Percentiles rank a stretch among this genome's conserved stretches.
These are phyloP conservation scores for Pterocles orientalis DNA, from an alignment of 2,113 vertebrate genomes.

Conservation along the genomic window DNA sequence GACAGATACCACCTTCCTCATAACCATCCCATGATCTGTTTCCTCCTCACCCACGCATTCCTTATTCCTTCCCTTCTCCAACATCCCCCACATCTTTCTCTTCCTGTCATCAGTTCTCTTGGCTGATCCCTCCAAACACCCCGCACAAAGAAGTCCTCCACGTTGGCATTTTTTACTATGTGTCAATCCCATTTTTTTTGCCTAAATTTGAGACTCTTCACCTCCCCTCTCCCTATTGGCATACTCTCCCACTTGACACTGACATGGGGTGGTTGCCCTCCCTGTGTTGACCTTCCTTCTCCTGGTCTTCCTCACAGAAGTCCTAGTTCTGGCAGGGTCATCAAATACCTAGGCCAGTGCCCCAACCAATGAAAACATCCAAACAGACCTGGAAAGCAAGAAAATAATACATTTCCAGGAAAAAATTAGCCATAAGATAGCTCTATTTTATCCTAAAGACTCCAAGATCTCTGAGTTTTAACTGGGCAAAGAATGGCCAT, in stretches of 20 bases:
- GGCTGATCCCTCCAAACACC: background rate
- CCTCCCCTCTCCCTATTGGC: background rate
- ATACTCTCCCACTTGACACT: background rate
- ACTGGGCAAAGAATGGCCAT: background rate
- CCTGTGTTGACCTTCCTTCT: background rate
- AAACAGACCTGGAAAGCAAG: background rate
- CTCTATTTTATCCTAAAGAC: background rate
- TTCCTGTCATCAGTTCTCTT: background rate
- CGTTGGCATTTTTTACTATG: background rate
- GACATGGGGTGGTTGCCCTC: background rate
- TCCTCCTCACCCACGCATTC: background rate
- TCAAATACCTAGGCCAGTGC: background rate
- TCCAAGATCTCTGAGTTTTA: background rate
- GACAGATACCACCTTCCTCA: background rate
- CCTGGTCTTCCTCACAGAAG: background rate
- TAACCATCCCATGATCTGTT: background rate
- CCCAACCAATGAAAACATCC: background rate
- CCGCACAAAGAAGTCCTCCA: background rate
- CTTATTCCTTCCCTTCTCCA: background rate
- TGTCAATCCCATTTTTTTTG: background rate
- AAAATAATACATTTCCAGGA: background rate
- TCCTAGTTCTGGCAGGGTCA: background rate
- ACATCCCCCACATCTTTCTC: background rate
- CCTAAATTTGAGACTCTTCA: background rate
- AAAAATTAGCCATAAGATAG: background rate